Base-by-base conservation (phyloP, 1,140 invertebrate genomes). In the Drosophila pseudoobscura region DNA sequence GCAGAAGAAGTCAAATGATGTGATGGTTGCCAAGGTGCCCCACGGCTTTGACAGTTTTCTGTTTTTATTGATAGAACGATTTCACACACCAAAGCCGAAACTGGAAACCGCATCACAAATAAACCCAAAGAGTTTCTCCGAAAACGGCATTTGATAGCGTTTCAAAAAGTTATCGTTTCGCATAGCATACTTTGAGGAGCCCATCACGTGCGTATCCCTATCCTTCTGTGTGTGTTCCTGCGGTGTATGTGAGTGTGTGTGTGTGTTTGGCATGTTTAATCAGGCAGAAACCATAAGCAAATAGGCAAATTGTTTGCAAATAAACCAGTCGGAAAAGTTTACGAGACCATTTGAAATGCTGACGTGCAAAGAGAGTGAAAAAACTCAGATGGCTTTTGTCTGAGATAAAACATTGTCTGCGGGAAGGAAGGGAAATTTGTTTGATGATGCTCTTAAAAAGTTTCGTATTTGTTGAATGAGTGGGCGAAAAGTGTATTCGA, bases 181-280 rank as follows among this genome's bases (percentile, higher is more conserved):
- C 43, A 35, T 65, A 51, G 72, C 68, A 66, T 45, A 61, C 69
- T 72, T 66, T 75, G 41, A 24, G 56, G 52, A 52, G 44, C 9
- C 11, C 11, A 46, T 52, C 50, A 45, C 49, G 50, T 69, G 63
- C 52, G 46, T 57, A 39, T 13, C 3, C 35, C 35, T 31, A 31
- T 31, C 29, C 29, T 31, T 7, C 29, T 26, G 1, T 47, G 5
- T 22, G 17, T 26, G 6, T 29, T 6, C 29, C 31, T 31, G 31
- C 43, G 9, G 57, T 52, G 8, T 55, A 58, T 55, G 47, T 61
- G 47, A 47, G 35, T 62, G 31, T 31, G 43, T 46, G 41, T 26
- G 43, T 82, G 73, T 64, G 69, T 77, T 77, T 80, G 68, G 59
- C 70, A 80, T 87, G 78, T 75, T 75, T 78, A 85, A 85, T 80